Conservation (phyloP, 1,140 invertebrate genomes). For the Thaumetopoea pityocampa region DNA sequence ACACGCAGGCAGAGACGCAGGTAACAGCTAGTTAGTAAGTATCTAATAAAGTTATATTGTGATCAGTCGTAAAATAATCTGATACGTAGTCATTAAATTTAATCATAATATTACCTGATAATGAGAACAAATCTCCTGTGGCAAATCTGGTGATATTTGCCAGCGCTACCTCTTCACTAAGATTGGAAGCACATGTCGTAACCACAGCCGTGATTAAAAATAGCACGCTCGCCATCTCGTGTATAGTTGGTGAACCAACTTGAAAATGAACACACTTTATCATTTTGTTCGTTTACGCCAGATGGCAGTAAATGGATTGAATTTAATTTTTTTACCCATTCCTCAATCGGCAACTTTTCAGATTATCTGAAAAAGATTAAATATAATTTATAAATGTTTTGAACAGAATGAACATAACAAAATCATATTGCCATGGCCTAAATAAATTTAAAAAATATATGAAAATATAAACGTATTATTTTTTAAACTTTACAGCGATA, state of each 20-base stretch:
- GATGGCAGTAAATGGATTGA: constrained; percentile 29
- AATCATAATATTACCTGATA: constrained; percentile 41
- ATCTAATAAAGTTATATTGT: too few species aligned
- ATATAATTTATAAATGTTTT: constrained; percentile 9
- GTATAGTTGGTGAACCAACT: constrained; percentile 13
- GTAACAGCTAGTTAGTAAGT: too few species aligned
- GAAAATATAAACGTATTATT: background rate
- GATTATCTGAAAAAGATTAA: constrained; percentile 21
- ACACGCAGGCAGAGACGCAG: too few species aligned
- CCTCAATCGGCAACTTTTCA: constrained; percentile 6
- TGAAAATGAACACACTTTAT: constrained; percentile 9
- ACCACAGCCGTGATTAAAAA: constrained; percentile 27
- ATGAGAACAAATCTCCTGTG: constrained; percentile 54
- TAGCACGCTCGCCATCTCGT: constrained; percentile 49
- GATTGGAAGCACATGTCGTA: constrained; percentile 21
- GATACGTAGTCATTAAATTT: background rate
- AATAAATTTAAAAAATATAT: too few species aligned
- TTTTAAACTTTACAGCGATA: background rate
- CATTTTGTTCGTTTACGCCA: constrained; percentile 26
- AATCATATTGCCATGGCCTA: too few species aligned
- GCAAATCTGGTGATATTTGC: constrained; percentile 56
- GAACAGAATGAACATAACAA: too few species aligned
- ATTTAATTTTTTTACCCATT: constrained; percentile 15
- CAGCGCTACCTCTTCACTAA: constrained; percentile 53
- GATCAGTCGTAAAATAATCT: too few species aligned